Percentiles rank a stretch among this genome's conserved stretches.
Conservation (phyloP, 2,113 vertebrate species). For the Okapia johnstoni region DNA sequence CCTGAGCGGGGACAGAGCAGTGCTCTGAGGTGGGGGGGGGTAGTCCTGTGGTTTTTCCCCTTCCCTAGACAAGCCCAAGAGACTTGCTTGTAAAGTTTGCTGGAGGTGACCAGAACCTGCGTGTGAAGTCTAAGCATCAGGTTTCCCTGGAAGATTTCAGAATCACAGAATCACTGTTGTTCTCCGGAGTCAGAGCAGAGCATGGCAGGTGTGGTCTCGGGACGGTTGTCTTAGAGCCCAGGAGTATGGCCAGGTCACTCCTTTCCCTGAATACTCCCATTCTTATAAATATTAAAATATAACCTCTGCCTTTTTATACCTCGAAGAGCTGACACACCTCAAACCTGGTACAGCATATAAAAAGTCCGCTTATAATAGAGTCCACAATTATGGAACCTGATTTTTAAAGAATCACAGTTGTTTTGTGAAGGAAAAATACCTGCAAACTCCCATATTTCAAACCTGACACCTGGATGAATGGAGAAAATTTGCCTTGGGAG, state of each 20-base stretch:
- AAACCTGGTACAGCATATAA: background rate
- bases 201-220: rapidly evolving
- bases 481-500: background rate
- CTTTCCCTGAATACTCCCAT: background rate
- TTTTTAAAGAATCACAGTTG: background rate
- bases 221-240: background rate
- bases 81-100: background rate
- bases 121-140: background rate
- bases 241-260: rapidly evolving
- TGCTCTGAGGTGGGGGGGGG: too few species aligned
- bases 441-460: background rate
- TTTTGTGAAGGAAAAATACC: background rate
- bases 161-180: background rate
- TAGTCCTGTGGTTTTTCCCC: too few species aligned
- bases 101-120: too few species aligned
- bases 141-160: background rate
- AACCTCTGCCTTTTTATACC: background rate
- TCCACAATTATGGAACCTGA: background rate
- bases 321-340: background rate
- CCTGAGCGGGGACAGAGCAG: background rate
- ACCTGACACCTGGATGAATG: background rate
- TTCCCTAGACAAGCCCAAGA: background rate
- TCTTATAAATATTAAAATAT: background rate
- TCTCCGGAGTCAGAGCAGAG: background rate
- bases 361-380: background rate